Conservation (phyloP, 1,140 invertebrate genomes). For the Ostrea edulis region DNA sequence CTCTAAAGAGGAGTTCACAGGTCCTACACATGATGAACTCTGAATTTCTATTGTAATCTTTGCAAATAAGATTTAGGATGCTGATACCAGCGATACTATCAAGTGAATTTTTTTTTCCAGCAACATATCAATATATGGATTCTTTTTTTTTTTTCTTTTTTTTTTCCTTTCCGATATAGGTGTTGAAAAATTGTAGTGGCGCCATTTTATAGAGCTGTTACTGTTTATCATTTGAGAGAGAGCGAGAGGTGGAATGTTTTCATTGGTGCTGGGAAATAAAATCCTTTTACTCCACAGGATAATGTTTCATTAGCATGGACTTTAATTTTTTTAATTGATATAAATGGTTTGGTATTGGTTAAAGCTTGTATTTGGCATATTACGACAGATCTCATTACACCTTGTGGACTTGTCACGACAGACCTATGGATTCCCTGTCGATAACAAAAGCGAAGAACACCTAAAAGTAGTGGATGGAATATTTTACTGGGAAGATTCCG, state of each 20-base stretch:
- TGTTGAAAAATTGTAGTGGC: background rate
- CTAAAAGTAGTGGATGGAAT: constrained; percentile 93
- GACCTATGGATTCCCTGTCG: constrained; percentile 50
- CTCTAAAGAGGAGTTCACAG: constrained; percentile 96
- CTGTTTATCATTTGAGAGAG: background rate
- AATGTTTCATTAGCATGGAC: too few species aligned
- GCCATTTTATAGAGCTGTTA: background rate
- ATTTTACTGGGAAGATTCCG: constrained; percentile 90
- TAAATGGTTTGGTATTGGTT: background rate
- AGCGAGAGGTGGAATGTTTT: background rate
- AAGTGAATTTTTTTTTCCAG: background rate
- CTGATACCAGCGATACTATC: background rate
- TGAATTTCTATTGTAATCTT: constrained; percentile 80
- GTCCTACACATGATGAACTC: constrained; percentile 97
- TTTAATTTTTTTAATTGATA: background rate
- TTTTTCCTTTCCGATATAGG: background rate
- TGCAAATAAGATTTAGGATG: background rate
- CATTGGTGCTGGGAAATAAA: background rate
- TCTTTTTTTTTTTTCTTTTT: background rate
- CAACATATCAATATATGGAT: background rate
- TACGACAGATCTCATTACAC: constrained; percentile 67
- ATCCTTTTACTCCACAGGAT: too few species aligned
- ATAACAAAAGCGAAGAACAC: constrained; percentile 44
- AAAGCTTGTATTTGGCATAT: constrained; percentile 11
- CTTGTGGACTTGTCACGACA: constrained; percentile 47